Conservation (phyloP, 2,888 invertebrate genomes). For the Xestia sexstrigata region DNA sequence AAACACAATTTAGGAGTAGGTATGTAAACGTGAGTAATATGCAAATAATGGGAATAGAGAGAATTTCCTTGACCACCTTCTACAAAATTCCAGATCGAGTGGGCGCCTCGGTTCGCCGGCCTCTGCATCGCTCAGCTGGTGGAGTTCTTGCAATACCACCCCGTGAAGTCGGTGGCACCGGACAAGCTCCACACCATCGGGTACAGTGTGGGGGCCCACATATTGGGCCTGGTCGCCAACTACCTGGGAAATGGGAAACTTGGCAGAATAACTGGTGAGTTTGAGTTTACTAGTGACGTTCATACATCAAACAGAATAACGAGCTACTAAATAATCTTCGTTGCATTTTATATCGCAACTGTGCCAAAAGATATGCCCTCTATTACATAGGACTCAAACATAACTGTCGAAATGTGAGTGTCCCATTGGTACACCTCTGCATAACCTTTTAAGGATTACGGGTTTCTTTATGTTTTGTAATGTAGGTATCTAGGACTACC, state of each 20-base stretch:
- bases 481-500: background rate
- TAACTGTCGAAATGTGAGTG: background rate
- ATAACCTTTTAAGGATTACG: background rate
- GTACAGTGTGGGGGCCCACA: constrained; percentile 97
- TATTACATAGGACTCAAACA: background rate
- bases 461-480: background rate
- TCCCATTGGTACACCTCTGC: background rate
- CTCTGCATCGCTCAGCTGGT: constrained; percentile 96
- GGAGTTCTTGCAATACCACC: constrained; percentile 94
- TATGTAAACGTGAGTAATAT: background rate
- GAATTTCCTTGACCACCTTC: background rate
- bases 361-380: background rate
- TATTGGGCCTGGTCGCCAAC: constrained; percentile 95
- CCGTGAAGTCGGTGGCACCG: constrained; percentile 93
- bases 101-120: constrained; percentile 92
- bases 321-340: background rate
- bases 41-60: background rate
- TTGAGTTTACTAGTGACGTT: background rate
- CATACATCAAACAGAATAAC: background rate
- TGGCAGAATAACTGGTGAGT: constrained; percentile 94
- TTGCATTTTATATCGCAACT: background rate
- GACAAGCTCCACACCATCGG: constrained; percentile 95
- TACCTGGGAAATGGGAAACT: constrained; percentile 94
- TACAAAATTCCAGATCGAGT: constrained; percentile 86
- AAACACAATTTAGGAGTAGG: background rate